Evolutionary conservation across 2,113 vertebrate species (phyloP).

Genomic region (Prionailurus bengalensis): DNA sequence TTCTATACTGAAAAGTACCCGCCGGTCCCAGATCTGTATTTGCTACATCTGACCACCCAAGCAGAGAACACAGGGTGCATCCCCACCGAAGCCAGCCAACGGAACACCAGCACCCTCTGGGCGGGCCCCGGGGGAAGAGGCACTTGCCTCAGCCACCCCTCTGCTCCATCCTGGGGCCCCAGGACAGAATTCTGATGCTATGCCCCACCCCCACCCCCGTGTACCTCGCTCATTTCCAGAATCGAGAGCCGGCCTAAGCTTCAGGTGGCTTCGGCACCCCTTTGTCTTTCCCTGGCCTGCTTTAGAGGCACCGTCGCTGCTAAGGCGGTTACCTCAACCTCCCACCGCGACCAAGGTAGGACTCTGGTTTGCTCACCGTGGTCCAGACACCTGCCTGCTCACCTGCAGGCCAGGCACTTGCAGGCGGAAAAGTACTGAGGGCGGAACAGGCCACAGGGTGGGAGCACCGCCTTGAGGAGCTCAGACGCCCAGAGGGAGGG

Average conservation of each 20-base stretch:
- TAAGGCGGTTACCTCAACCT: not conserved
- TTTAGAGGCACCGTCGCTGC: rapidly evolving
- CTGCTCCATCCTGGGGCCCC: not conserved
- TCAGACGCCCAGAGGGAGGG: not conserved
- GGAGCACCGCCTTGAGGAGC: not conserved
- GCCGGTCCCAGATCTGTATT: rapidly evolving
- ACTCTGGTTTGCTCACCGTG: not conserved
- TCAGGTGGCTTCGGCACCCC: rapidly evolving
- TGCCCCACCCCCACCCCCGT: too few relatives aligned
- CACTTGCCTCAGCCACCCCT: not conserved
- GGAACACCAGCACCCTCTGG: rapidly evolving
- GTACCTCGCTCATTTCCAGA: not conserved
- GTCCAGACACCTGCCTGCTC: rapidly evolving
- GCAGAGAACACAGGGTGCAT: not conserved
- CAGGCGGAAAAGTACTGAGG: not conserved
- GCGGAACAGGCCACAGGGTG: not conserved
- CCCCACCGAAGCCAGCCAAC: not conserved
- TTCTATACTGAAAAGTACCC: not conserved
- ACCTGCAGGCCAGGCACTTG: rapidly evolving
- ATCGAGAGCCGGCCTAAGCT: not conserved
- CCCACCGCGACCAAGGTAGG: rapidly evolving
- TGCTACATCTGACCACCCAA: not conserved
- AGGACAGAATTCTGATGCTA: not conserved
- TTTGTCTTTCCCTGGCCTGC: too few relatives aligned
- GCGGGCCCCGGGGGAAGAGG: not conserved